A percentile compares a stretch with the other conserved stretches of the same genome.
Conservation (phyloP, 2,888 invertebrate genomes). For the Dastarcus helophoroides region DNA sequence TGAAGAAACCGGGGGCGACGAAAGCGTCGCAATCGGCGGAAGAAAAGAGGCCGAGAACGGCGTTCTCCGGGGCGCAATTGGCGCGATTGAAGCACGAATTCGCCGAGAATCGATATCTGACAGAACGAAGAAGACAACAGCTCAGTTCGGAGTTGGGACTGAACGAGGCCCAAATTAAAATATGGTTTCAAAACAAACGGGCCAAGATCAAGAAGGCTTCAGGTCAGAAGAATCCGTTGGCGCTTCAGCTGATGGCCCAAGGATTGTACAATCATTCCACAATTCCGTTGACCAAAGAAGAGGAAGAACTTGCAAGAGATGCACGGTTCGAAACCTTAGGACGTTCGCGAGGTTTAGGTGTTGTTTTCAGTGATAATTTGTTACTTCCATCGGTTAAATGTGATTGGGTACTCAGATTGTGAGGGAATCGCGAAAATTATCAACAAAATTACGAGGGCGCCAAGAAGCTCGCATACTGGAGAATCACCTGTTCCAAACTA, state of each 20-base stretch:
- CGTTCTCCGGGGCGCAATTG: slow-evolving; percentile 90
- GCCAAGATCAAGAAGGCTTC: slow-evolving; percentile 92
- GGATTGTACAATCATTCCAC: slow-evolving; percentile 86
- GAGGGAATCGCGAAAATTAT: no score
- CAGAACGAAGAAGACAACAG: slow-evolving; percentile 81
- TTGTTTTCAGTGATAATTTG: slow-evolving; percentile 21
- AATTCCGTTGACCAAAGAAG: slow-evolving; percentile 65
- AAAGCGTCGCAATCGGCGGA: slow-evolving; percentile 44
- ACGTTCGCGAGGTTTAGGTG: slow-evolving; percentile 6
- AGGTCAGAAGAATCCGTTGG: slow-evolving; percentile 75
- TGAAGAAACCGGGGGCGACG: slow-evolving; percentile 35
- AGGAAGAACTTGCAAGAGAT: slow-evolving; percentile 56
- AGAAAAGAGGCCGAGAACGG: slow-evolving; percentile 90
- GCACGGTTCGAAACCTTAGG: slow-evolving; percentile 28
- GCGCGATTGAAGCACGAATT: slow-evolving; percentile 88
- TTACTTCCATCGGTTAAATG: slow-evolving; percentile 17
- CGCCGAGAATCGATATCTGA: slow-evolving; percentile 83
- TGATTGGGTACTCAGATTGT: no score
- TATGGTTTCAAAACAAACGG: slow-evolving; percentile 95
- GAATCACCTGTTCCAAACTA: no score
- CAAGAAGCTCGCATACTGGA: no score
- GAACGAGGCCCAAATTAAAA: slow-evolving; percentile 95
- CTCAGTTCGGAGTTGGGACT: slow-evolving; percentile 83
- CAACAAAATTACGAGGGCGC: no score
- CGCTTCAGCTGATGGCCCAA: slow-evolving; percentile 86